Percentiles rank a stretch among this genome's conserved stretches.
phyloP scores from a whole-genome alignment of 64 coral and sea anemone species.

The Hydrozoanthus tunicans region DNA sequence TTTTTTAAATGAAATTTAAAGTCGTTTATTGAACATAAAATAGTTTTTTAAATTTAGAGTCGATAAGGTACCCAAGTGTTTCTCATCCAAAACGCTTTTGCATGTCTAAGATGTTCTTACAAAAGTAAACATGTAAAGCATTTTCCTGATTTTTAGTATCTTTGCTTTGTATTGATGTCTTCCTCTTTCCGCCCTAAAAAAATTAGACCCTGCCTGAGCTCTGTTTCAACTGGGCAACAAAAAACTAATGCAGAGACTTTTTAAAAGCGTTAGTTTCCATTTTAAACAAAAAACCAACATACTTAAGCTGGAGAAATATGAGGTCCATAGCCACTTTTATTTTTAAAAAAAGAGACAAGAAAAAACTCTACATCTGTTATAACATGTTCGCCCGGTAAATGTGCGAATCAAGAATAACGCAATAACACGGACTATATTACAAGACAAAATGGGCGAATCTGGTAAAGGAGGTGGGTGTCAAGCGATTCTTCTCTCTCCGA shows the following conservation, averaged over 20 bases:
- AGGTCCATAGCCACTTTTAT: constrained; percentile 1
- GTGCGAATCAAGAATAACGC: neutral
- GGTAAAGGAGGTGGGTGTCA: neutral
- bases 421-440: neutral
- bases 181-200: neutral
- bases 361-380: neutral
- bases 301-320: constrained; percentile 24
- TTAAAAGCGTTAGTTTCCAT: too few species aligned
- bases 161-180: neutral
- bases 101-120: too few species aligned
- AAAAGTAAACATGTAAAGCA: too few species aligned
- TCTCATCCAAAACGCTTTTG: too few species aligned
- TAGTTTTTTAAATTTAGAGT: too few species aligned
- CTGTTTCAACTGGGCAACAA: constrained; percentile 37
- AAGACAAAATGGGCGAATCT: neutral
- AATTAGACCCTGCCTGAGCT: constrained; percentile 44
- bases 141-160: too few species aligned
- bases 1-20: too few species aligned
- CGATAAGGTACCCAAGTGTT: too few species aligned
- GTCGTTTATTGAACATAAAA: too few species aligned
- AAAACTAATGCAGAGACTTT: too few species aligned
- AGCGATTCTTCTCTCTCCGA: neutral
- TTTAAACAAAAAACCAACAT: neutral
- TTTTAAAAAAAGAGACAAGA: neutral
- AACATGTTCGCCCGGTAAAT: neutral